These are phyloP conservation scores for Antheraea mylitta DNA, from an alignment of 1,140 invertebrate species.

Conservation along the genomic window DNA sequence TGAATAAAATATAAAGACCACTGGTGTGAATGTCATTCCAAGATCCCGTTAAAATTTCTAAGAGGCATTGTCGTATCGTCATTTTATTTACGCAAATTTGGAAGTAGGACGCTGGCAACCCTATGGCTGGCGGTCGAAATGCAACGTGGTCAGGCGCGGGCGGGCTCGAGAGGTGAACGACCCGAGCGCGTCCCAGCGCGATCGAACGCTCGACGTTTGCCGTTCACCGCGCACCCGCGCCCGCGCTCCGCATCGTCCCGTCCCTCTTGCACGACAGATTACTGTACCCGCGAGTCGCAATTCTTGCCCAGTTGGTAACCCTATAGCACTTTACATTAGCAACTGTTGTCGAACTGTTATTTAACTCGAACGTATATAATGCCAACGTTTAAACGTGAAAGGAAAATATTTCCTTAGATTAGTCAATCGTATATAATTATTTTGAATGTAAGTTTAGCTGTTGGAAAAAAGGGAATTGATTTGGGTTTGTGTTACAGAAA, in stretches of 20 bases:
- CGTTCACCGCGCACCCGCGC: slow-evolving; percentile 20
- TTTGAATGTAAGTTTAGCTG: too few relatives aligned
- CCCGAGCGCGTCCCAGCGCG: slow-evolving; percentile 65
- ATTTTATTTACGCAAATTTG: neutral
- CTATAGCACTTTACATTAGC: neutral
- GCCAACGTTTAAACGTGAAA: too few relatives aligned
- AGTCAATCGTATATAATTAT: too few relatives aligned
- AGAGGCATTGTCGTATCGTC: too few relatives aligned
- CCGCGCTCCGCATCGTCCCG: slow-evolving; percentile 19
- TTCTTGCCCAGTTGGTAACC: neutral
- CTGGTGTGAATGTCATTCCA: too few relatives aligned
- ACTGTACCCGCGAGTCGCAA: slow-evolving; percentile 27
- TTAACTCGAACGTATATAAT: neutral
- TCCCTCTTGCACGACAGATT: slow-evolving; percentile 51
- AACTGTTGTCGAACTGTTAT: neutral
- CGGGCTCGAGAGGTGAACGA: slow-evolving; percentile 59
- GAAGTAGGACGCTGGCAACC: neutral
- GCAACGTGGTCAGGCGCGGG: slow-evolving; percentile 32
- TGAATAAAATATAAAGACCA: too few relatives aligned
- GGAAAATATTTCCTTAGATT: too few relatives aligned
- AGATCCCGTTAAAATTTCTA: too few relatives aligned
- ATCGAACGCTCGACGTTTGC: slow-evolving; percentile 49
- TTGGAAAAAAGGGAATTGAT: too few relatives aligned
- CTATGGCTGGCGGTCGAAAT: slow-evolving; percentile 2
- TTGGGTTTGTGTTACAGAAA: too few relatives aligned